These are phyloP conservation scores for Amphiprion percula DNA, from an alignment of 2,113 vertebrate species.

Conservation along the genomic window DNA sequence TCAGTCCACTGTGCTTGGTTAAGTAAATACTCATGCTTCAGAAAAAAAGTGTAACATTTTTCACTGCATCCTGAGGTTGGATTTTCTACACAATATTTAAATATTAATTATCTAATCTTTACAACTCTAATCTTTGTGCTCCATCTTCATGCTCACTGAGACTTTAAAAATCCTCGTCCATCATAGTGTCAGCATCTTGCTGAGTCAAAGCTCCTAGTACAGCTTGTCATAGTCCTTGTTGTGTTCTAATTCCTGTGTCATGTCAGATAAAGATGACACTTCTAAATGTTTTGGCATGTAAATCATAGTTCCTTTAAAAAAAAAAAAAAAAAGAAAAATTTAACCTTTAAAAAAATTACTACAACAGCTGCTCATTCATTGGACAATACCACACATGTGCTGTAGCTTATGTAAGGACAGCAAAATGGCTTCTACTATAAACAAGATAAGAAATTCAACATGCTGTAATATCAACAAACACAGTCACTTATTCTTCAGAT, in stretches of 20 bases:
- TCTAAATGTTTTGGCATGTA: neutral
- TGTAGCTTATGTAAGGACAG: neutral
- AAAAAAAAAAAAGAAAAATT: neutral
- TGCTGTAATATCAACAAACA: too few species aligned
- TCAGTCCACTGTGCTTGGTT: neutral
- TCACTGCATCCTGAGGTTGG: neutral
- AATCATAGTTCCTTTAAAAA: neutral
- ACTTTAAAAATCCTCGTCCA: constrained; percentile 63
- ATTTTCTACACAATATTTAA: constrained; percentile 30
- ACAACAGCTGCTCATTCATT: neutral
- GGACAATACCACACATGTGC: neutral
- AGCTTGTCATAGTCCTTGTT: constrained; percentile 19
- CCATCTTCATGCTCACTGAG: constrained; percentile 43
- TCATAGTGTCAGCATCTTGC: constrained; percentile 58
- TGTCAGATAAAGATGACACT: neutral
- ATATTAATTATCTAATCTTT: constrained; percentile 62
- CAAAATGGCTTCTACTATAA: too few species aligned
- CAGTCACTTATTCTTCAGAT: too few species aligned
- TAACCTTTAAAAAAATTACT: neutral
- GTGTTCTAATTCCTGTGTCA: neutral
- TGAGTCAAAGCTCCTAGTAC: constrained; percentile 24
- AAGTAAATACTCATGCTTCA: constrained; percentile 17
- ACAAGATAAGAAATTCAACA: too few species aligned
- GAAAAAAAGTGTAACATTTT: neutral
- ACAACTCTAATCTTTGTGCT: constrained; percentile 39